Percentiles rank a stretch among this genome's conserved stretches.
Evolutionary conservation across 2,797 vertebrate genomes (phyloP).

Genomic region (Trachurus trachurus): DNA sequence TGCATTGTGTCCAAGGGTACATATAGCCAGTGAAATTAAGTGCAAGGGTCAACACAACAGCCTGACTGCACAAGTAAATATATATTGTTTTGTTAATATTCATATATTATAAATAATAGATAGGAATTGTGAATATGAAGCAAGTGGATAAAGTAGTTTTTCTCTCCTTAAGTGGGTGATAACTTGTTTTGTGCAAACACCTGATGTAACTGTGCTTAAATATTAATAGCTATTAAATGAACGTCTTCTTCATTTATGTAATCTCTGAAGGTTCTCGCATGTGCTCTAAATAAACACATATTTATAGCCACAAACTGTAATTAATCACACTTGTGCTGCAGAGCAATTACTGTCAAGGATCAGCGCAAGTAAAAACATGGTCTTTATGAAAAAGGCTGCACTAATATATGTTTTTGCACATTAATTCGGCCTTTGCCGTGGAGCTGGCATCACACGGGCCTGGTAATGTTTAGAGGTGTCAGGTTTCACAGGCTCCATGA

Average conservation of each 20-base stretch:
- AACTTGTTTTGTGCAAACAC: conserved; percentile 10
- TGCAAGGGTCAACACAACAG: conserved; percentile 26
- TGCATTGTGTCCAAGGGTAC: background rate
- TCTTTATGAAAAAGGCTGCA: conserved; percentile 24
- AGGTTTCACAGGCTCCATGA: conserved; percentile 34
- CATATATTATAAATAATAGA: conserved; percentile 56
- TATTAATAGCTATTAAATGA: conserved; percentile 32
- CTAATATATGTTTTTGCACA: conserved; percentile 18
- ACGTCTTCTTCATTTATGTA: conserved; percentile 23
- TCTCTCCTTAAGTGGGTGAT: background rate
- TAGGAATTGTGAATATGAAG: conserved; percentile 1
- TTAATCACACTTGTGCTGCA: conserved; percentile 40
- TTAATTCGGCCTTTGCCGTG: conserved; percentile 34
- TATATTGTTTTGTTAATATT: conserved; percentile 37
- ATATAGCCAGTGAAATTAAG: background rate
- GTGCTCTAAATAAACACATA: conserved; percentile 40
- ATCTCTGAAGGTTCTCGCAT: conserved; percentile 23
- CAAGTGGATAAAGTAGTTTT: background rate
- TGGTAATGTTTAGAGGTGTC: conserved; percentile 49
- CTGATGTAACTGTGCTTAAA: conserved; percentile 19
- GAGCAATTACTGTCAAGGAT: conserved; percentile 38
- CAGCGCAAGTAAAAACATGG: background rate
- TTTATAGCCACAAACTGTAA: conserved; percentile 38
- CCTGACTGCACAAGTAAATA: conserved; percentile 5
- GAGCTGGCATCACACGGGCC: conserved; percentile 1